A percentile compares a stretch with the other conserved stretches of the same genome.
Evolutionary conservation across 2,113 vertebrate genomes (phyloP).

Genomic region (Stegostoma tigrinum): DNA sequence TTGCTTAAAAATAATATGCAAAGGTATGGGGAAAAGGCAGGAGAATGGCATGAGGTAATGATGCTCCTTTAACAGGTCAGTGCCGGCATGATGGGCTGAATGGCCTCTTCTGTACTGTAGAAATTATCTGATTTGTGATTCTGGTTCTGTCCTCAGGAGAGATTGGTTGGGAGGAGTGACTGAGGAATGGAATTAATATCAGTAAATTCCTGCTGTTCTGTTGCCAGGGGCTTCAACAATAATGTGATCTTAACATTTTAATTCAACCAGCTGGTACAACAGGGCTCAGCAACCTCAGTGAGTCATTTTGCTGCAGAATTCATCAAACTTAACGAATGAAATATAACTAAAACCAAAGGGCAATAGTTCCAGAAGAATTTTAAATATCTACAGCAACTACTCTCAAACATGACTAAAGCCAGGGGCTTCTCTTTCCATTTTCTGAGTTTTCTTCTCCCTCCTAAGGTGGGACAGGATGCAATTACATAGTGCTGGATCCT

Average conservation of each 20-base stretch:
- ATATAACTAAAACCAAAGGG: background rate
- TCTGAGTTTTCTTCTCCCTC: background rate
- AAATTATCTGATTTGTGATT: too few relatives aligned
- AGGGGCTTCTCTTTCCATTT: background rate
- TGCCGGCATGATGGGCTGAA: too few relatives aligned
- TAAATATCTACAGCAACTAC: background rate
- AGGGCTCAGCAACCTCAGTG: background rate
- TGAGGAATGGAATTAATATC: background rate
- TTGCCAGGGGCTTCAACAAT: background rate
- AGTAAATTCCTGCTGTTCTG: background rate
- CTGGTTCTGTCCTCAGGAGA: background rate
- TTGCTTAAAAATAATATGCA: too few relatives aligned
- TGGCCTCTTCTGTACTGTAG: too few relatives aligned
- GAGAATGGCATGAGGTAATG: too few relatives aligned
- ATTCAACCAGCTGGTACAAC: background rate
- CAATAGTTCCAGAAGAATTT: background rate
- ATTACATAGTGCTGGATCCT: background rate
- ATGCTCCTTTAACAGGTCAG: too few relatives aligned
- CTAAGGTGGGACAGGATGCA: background rate
- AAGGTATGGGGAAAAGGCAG: too few relatives aligned
- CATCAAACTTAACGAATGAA: background rate
- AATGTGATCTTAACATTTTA: background rate
- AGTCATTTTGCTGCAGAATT: background rate
- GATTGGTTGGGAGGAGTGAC: slow-evolving; percentile 5
- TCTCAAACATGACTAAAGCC: background rate